Conservation (phyloP, 2,113 vertebrate species). For the Callithrix jacchus region DNA sequence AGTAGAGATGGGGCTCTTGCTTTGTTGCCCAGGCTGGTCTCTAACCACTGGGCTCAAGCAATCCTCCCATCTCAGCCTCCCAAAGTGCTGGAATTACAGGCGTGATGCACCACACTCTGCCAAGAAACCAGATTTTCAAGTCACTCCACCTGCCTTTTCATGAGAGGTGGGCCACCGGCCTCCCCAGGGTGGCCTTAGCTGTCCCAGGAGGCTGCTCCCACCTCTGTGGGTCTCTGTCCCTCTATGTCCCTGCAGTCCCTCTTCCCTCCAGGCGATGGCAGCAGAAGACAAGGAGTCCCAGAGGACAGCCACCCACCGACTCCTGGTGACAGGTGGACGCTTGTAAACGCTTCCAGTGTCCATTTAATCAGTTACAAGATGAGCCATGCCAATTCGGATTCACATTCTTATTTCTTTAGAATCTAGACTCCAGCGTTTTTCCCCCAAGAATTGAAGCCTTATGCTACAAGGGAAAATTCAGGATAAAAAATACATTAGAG, state of each 20-base stretch:
- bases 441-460: neutral
- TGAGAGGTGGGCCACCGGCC: too few relatives aligned
- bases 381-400: neutral
- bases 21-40: too few relatives aligned
- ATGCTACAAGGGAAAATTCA: neutral
- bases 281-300: constrained; percentile 54
- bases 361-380: neutral
- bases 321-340: neutral
- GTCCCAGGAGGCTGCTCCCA: fast-evolving
- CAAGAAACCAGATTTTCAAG: neutral
- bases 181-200: neutral
- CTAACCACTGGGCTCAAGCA: too few relatives aligned
- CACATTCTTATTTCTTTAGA: constrained; percentile 16
- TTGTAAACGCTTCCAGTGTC: neutral
- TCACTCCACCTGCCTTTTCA: neutral
- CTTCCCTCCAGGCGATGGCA: constrained; percentile 49
- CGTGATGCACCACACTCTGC: too few relatives aligned
- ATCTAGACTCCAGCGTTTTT: neutral
- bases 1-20: too few relatives aligned
- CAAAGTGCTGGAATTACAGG: too few relatives aligned
- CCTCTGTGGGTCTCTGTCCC: neutral
- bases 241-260: neutral
- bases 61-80: too few relatives aligned
- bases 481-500: neutral
- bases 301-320: neutral